phyloP scores from a whole-genome alignment of 2,113 vertebrate species.

The Ascaphus truei region DNA sequence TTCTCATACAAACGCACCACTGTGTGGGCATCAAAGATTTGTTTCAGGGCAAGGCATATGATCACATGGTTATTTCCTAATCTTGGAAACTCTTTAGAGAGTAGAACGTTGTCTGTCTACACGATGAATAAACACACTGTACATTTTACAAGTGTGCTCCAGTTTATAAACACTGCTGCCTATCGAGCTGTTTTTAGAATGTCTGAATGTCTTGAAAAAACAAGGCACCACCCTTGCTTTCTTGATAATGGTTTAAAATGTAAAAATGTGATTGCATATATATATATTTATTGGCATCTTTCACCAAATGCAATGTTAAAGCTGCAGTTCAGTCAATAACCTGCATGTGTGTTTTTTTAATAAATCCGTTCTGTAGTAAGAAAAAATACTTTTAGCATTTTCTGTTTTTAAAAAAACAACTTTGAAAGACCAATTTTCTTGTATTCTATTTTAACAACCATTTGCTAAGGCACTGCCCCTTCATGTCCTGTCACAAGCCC shows the following conservation, averaged over 20 bases:
- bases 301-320: too few species aligned
- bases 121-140: conserved; percentile 5
- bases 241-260: not conserved
- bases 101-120: conserved; percentile 27
- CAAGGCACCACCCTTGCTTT: not conserved
- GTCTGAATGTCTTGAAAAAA: not conserved
- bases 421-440: too few species aligned
- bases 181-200: conserved; percentile 4
- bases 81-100: not conserved
- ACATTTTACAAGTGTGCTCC: not conserved
- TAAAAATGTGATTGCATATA: too few species aligned
- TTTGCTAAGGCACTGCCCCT: too few species aligned
- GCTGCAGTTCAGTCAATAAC: too few species aligned
- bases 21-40: conserved; percentile 9
- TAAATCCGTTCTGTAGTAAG: too few species aligned
- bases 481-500: too few species aligned
- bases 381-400: too few species aligned
- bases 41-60: not conserved
- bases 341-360: too few species aligned
- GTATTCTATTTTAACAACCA: too few species aligned
- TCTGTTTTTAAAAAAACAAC: too few species aligned
- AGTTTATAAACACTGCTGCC: not conserved
- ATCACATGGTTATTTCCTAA: conserved; percentile 31
- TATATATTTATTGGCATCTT: too few species aligned
- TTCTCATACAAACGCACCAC: conserved; percentile 20